These are phyloP conservation scores for Malaclemys terrapin DNA, from an alignment of 2,113 vertebrate species.

Conservation along the genomic window DNA sequence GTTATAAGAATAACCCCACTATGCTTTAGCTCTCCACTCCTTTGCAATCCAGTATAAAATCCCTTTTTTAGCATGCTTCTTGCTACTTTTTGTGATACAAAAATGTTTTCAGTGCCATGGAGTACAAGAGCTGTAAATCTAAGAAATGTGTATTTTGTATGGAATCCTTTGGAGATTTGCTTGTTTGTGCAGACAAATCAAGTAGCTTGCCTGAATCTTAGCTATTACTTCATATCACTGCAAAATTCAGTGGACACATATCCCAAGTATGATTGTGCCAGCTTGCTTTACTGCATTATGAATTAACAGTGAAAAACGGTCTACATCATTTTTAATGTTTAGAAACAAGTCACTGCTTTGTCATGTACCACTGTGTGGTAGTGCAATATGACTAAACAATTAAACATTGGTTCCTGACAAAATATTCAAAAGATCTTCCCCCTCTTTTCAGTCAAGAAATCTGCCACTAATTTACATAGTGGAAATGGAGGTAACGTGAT, in stretches of 20 bases:
- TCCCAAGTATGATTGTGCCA: neutral
- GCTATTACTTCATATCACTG: neutral
- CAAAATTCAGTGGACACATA: neutral
- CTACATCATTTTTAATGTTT: neutral
- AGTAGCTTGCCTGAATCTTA: neutral
- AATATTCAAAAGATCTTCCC: neutral
- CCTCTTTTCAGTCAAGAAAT: neutral
- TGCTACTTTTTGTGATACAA: neutral
- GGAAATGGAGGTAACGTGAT: neutral
- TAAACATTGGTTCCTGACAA: neutral
- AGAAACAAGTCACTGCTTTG: slow-evolving; percentile 3
- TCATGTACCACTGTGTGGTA: neutral
- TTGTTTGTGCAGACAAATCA: slow-evolving; percentile 3
- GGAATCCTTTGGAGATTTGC: neutral
- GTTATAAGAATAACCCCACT: neutral
- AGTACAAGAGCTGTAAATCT: neutral
- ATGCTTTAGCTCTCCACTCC: neutral
- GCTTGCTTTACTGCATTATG: slow-evolving; percentile 14
- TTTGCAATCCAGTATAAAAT: neutral
- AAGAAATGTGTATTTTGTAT: neutral
- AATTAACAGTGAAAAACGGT: slow-evolving; percentile 8
- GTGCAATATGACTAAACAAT: neutral
- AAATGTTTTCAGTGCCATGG: neutral
- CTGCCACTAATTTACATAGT: neutral
- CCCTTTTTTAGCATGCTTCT: fast-evolving